Evolutionary conservation across 2,797 vertebrate genomes (phyloP).

Genomic region (Bradypodion ventrale): DNA sequence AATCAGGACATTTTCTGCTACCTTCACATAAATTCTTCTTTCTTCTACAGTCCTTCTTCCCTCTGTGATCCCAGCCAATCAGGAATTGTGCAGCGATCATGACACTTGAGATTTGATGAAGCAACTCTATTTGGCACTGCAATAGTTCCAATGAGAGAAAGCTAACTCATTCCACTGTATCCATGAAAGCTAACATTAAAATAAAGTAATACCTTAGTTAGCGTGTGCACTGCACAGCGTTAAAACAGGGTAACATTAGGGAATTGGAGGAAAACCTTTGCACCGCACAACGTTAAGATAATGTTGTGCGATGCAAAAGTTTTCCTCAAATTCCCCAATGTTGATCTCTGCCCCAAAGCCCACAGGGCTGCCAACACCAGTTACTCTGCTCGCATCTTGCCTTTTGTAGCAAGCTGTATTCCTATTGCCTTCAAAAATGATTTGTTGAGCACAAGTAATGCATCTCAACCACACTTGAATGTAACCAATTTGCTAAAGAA

Average conservation of each 20-base stretch:
- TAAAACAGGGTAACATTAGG: no score
- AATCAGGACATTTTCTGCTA: background rate
- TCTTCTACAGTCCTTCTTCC: background rate
- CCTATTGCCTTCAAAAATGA: background rate
- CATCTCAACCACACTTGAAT: background rate
- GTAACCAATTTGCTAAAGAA: conserved; percentile 18
- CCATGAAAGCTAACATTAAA: no score
- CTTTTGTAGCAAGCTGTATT: conserved; percentile 10
- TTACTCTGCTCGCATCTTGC: conserved; percentile 30
- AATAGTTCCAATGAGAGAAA: background rate
- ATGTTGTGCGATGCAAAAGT: no score
- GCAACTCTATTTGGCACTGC: background rate
- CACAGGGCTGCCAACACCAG: no score
- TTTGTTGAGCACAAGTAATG: conserved; percentile 13
- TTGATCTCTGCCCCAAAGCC: no score
- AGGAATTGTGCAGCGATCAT: background rate
- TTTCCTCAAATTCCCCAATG: no score
- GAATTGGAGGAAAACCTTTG: no score
- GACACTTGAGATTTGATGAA: background rate
- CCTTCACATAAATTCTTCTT: background rate
- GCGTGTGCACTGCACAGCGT: no score
- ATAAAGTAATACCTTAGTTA: no score
- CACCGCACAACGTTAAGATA: no score
- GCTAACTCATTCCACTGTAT: background rate
- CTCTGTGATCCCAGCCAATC: background rate